These are phyloP conservation scores for Scaptomyza caliginosa DNA, from an alignment of 2,888 invertebrate species.

Conservation along the genomic window DNA sequence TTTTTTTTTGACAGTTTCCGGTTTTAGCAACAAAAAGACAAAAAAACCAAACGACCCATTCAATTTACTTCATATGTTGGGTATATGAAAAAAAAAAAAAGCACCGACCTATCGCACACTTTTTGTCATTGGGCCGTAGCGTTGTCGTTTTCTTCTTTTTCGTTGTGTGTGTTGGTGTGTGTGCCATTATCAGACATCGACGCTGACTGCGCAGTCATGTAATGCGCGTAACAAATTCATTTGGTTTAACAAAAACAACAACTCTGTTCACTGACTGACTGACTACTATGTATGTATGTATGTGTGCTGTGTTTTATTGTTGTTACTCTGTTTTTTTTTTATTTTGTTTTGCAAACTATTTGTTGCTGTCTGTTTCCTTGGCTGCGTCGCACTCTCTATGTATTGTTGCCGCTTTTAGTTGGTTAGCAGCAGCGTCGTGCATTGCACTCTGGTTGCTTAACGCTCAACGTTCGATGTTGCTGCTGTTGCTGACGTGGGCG, in stretches of 20 bases:
- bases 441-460: slow-evolving; percentile 68
- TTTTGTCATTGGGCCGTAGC: slow-evolving; percentile 73
- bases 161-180: slow-evolving; percentile 15
- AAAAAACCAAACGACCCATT: slow-evolving; percentile 9
- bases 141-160: slow-evolving; percentile 31
- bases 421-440: slow-evolving; percentile 55
- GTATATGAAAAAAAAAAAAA: slow-evolving; percentile 37
- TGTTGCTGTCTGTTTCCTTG: slow-evolving; percentile 37
- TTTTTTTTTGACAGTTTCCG: neutral
- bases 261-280: slow-evolving; percentile 16
- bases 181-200: slow-evolving; percentile 65
- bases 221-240: slow-evolving; percentile 70
- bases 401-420: slow-evolving; percentile 35
- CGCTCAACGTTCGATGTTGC: slow-evolving; percentile 39
- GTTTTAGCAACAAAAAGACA: too few relatives aligned
- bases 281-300: neutral
- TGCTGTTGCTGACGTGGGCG: slow-evolving; percentile 48
- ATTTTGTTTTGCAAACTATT: slow-evolving; percentile 22
- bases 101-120: slow-evolving; percentile 77
- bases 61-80: neutral
- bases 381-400: slow-evolving; percentile 18
- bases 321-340: slow-evolving; percentile 14
- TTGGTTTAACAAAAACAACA: slow-evolving; percentile 64
- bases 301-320: slow-evolving; percentile 1
- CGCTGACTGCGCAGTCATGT: slow-evolving; percentile 46